A percentile compares a stretch with the other conserved stretches of the same genome.
These are phyloP conservation scores for Dromas ardeola DNA, from an alignment of 2,113 vertebrate species.

Conservation along the genomic window DNA sequence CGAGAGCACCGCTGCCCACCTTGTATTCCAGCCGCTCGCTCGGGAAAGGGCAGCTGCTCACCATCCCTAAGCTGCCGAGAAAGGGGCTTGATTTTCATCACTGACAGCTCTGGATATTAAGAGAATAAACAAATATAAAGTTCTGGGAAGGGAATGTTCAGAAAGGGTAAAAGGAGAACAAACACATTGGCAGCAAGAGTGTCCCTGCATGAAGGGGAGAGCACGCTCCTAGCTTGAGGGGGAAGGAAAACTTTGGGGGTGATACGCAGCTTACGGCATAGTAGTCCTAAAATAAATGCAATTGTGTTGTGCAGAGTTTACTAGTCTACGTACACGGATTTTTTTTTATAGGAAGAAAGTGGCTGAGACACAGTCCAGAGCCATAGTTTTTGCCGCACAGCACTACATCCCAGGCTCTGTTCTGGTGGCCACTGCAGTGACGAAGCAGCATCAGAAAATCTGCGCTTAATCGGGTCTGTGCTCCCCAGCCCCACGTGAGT, in stretches of 20 bases:
- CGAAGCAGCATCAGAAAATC: background rate
- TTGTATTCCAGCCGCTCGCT: background rate
- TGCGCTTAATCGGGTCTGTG: background rate
- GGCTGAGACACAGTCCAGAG: conserved; percentile 56
- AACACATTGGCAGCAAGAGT: background rate
- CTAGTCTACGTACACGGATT: background rate
- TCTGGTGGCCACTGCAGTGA: background rate
- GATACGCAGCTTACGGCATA: background rate
- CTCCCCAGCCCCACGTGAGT: background rate
- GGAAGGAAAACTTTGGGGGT: background rate
- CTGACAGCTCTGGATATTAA: conserved; percentile 25
- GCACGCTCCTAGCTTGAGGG: background rate
- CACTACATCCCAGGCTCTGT: background rate
- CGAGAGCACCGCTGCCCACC: background rate
- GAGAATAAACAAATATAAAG: background rate
- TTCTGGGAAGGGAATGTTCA: background rate
- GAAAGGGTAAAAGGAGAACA: background rate
- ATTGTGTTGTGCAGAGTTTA: background rate
- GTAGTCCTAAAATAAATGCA: background rate
- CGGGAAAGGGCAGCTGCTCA: background rate
- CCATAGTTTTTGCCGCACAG: background rate
- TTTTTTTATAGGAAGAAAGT: conserved; percentile 24
- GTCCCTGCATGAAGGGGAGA: background rate
- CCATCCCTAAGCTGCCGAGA: background rate
- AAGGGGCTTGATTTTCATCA: conserved; percentile 31